Evolutionary conservation across 2,113 vertebrate genomes (phyloP).

Genomic region (Heterochromis multidens): DNA sequence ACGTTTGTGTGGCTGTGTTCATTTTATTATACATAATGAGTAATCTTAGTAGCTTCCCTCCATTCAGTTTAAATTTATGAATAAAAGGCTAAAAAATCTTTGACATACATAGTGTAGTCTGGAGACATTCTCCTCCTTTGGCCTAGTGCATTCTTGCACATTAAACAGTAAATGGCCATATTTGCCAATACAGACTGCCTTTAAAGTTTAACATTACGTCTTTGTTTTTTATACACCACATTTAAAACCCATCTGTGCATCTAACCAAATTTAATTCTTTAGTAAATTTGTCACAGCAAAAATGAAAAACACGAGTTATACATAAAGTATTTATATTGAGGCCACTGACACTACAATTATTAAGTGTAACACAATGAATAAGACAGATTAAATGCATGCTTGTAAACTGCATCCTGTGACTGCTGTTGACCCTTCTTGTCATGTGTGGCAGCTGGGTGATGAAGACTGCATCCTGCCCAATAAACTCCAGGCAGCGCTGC

Average conservation of each 20-base stretch:
- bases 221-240: background rate
- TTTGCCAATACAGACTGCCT: background rate
- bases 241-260: background rate
- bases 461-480: constrained; percentile 94
- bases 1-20: background rate
- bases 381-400: background rate
- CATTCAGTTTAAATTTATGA: background rate
- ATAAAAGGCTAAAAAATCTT: background rate
- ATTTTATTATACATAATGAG: background rate
- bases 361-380: background rate
- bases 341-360: background rate
- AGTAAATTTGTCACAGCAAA: background rate
- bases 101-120: background rate
- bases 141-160: background rate
- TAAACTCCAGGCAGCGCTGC: constrained; percentile 92
- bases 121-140: background rate
- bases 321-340: background rate
- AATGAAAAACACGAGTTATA: background rate
- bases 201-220: background rate
- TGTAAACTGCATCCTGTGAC: background rate
- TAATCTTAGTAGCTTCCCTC: background rate
- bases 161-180: background rate
- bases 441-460: constrained; percentile 82
- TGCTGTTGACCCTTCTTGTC: background rate
- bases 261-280: background rate